Percentiles rank a stretch among this genome's conserved stretches.
Evolutionary conservation across 1,140 invertebrate genomes (phyloP).

Genomic region (Anadara kagoshimensis): DNA sequence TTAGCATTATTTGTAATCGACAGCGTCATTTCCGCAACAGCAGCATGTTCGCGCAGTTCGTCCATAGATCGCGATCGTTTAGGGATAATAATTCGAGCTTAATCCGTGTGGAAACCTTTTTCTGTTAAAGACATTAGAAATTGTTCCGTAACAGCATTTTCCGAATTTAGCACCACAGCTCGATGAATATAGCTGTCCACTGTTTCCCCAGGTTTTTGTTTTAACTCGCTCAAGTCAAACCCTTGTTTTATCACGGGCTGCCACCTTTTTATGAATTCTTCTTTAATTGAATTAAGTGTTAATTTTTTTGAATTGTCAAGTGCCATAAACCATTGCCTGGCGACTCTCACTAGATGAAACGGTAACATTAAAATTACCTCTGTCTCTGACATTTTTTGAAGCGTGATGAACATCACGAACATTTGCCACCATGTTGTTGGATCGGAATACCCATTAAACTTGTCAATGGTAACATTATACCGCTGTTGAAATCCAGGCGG

Average conservation of each 20-base stretch:
- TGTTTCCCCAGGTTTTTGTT: too few relatives aligned
- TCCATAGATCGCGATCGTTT: not conserved
- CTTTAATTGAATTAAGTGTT: not conserved
- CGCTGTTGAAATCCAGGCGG: slow-evolving; percentile 5
- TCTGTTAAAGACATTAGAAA: not conserved
- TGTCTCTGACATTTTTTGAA: not conserved
- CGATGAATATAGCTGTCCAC: slow-evolving; percentile 1
- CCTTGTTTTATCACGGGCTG: too few relatives aligned
- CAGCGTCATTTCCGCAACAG: slow-evolving; percentile 1
- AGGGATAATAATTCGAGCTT: not conserved
- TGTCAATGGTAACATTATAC: not conserved
- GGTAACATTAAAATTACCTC: not conserved
- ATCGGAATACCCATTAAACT: not conserved
- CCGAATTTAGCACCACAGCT: not conserved
- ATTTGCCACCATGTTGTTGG: not conserved
- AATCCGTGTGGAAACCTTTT: not conserved
- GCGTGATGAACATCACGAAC: not conserved
- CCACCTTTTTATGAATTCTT: not conserved
- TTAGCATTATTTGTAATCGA: too few relatives aligned
- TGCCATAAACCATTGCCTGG: slow-evolving; percentile 7
- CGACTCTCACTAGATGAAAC: not conserved
- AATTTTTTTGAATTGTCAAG: not conserved
- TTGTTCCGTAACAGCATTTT: not conserved
- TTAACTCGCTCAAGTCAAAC: too few relatives aligned
- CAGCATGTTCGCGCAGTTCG: not conserved